Percentiles rank a stretch among this genome's conserved stretches.
These are phyloP conservation scores for Cephus pygmeus DNA, from an alignment of 2,888 invertebrate genomes.

Conservation along the genomic window DNA sequence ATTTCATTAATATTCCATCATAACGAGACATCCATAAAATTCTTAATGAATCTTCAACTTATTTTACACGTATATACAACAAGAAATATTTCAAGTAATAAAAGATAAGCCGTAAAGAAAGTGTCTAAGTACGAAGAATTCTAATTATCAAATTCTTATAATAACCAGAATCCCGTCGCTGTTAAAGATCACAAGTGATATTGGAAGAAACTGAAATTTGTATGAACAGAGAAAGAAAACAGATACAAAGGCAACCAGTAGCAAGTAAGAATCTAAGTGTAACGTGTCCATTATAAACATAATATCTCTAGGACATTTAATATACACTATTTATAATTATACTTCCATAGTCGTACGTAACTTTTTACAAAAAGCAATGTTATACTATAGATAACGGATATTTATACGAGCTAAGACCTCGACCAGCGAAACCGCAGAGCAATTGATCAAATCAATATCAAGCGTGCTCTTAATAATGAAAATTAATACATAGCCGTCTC, in stretches of 20 bases:
- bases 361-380: slow-evolving; percentile 22
- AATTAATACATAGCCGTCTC: not conserved
- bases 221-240: not conserved
- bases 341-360: slow-evolving; percentile 16
- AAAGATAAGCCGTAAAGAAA: not conserved
- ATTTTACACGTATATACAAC: not conserved
- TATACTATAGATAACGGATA: not conserved
- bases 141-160: not conserved
- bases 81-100: not conserved
- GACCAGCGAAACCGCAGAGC: not conserved
- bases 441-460: not conserved
- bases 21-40: not conserved
- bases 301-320: not conserved
- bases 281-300: not conserved
- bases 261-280: not conserved
- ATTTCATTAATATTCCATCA: not conserved
- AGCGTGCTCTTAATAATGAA: not conserved
- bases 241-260: not conserved
- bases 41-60: not conserved
- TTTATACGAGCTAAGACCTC: not conserved
- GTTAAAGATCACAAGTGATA: not conserved
- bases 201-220: not conserved
- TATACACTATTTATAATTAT: not conserved
- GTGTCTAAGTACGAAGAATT: not conserved
- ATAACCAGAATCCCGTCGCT: not conserved